Evolutionary conservation across 2,888 invertebrate genomes (phyloP).

Genomic region (Epinotia brunnichana): DNA sequence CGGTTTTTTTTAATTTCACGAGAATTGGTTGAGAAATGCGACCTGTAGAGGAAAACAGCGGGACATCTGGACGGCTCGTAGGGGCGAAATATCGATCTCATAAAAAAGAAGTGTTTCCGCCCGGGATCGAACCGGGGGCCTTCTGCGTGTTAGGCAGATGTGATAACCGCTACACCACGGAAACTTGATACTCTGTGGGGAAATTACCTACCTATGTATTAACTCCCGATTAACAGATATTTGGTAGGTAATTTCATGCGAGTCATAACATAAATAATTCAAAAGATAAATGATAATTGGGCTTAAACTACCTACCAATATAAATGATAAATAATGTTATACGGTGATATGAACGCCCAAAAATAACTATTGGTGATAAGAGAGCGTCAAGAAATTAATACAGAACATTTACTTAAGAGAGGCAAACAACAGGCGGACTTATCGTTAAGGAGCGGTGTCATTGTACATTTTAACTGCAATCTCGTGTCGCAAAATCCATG

Average conservation of each 20-base stretch:
- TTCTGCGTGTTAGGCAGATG: slow-evolving; percentile 96
- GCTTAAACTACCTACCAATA: not conserved
- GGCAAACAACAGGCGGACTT: no score
- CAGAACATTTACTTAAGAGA: not conserved
- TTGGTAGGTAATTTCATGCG: not conserved
- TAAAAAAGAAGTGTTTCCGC: slow-evolving; percentile 86
- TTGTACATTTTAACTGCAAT: no score
- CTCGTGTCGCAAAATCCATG: no score
- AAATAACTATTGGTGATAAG: not conserved
- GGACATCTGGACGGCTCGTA: no score
- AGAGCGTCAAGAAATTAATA: not conserved
- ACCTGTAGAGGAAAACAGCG: no score
- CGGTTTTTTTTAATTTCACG: no score
- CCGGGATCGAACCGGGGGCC: slow-evolving; percentile 95
- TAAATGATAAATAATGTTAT: not conserved
- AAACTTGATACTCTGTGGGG: not conserved
- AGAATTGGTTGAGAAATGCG: no score
- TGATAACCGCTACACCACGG: slow-evolving; percentile 96
- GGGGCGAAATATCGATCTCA: no score
- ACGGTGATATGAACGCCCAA: not conserved
- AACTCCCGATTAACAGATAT: not conserved
- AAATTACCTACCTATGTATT: not conserved
- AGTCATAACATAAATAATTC: slow-evolving; percentile 21
- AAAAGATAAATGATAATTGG: not conserved
- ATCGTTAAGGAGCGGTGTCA: no score